Base-by-base conservation (phyloP, 2,888 invertebrate genomes). In the Macrosoma leucophasiata region DNA sequence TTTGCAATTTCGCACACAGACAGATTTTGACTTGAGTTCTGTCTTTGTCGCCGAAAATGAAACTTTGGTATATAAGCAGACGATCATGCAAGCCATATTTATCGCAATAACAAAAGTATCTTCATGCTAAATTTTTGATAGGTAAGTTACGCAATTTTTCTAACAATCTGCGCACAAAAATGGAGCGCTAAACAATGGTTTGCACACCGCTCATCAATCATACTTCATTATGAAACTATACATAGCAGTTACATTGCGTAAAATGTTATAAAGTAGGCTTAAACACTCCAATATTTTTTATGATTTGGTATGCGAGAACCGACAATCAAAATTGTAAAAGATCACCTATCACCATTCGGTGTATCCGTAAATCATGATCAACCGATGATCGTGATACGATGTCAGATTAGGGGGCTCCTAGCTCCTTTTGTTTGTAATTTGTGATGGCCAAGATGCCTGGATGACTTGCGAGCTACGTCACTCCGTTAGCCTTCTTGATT, bases 301-400 rank as follows among this genome's bases (percentile, higher is more conserved):
- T n/a, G n/a, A n/a, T n/a, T n/a, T n/a, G n/a, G n/a, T n/a, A n/a
- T n/a, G n/a, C n/a, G n/a, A n/a, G n/a, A n/a, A 75, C 71, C 71
- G 64, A 69, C 67, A 71, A 69, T 72, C 75, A 36, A 42, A 73
- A 73, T 77, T 69, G 76, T 75, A 70, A 62, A 47, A 52, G 58
- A 73, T 75, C 72, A 76, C 66, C 75, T 71, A 77, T 79, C 77
- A 76, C 65, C 74, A 71, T 61, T 56, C 66, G 66, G 57, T 68
- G 69, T 67, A 67, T 77, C 63, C 75, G 77, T 81, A 77, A 79
- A 79, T 81, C 82, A 82, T 79, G 81, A 76, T 76, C 77, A 74
- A 65, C 55, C 71, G 76, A 70, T 75, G 78, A 79, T 78, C 72
- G 69, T 62, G 79, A 79, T 79, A 67, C 67, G 70, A 73, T 57